Evolutionary conservation across 1,140 invertebrate genomes (phyloP).

Genomic region (Bilobella aurantiaca): DNA sequence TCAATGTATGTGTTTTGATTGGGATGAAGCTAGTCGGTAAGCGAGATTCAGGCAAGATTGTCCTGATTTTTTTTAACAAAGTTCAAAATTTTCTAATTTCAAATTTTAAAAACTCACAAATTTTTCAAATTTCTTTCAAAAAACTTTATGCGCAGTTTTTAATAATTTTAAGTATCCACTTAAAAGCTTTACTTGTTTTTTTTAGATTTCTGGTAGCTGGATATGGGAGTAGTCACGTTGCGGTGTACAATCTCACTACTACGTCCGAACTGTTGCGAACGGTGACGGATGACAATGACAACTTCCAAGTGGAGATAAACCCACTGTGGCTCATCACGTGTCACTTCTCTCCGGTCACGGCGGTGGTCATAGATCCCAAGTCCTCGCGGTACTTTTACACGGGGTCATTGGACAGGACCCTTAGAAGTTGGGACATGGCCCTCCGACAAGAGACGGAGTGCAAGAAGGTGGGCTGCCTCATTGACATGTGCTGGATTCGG

Average conservation of each 20-base stretch:
- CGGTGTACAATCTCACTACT: slow-evolving; percentile 17
- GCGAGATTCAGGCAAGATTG: too few relatives aligned
- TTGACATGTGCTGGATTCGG: slow-evolving; percentile 31
- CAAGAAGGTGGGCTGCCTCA: slow-evolving; percentile 19
- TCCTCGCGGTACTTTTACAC: slow-evolving; percentile 23
- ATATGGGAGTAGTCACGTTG: slow-evolving; percentile 21
- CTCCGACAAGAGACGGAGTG: slow-evolving; percentile 21
- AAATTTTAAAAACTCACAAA: neutral
- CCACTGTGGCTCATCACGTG: slow-evolving; percentile 27
- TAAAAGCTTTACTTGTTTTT: neutral
- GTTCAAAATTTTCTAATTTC: neutral
- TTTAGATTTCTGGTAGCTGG: slow-evolving; percentile 21
- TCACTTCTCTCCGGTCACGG: slow-evolving; percentile 15
- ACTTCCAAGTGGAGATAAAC: slow-evolving; percentile 1
- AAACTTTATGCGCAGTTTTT: neutral
- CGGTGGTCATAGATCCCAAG: slow-evolving; percentile 15
- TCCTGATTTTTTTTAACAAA: too few relatives aligned
- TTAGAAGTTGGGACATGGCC: slow-evolving; percentile 22
- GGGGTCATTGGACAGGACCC: slow-evolving; percentile 13
- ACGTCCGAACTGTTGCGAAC: slow-evolving; percentile 14
- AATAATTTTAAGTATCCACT: neutral
- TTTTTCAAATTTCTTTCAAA: slow-evolving; percentile 9
- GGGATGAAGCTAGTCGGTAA: slow-evolving; percentile 28
- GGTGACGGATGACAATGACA: neutral
- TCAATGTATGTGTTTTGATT: slow-evolving; percentile 22